Percentiles rank a stretch among this genome's conserved stretches.
phyloP scores from a whole-genome alignment of 2,113 vertebrate genomes.

The Chamaea fasciata region DNA sequence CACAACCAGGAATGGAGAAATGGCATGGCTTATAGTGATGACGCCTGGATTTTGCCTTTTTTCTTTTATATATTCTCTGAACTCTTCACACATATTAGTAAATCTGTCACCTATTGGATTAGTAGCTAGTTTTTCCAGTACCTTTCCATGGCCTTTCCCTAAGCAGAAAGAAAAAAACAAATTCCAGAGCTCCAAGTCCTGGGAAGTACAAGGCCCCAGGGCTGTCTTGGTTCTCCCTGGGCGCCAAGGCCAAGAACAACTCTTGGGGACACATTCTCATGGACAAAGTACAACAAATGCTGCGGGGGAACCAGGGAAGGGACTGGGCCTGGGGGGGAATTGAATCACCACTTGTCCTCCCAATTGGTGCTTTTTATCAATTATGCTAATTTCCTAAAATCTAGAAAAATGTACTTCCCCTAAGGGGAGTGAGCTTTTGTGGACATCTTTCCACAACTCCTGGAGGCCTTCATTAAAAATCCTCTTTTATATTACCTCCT shows the following conservation, averaged over 20 bases:
- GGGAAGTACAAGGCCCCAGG: background rate
- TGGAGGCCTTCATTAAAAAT: background rate
- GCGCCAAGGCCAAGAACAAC: background rate
- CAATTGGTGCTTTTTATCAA: background rate
- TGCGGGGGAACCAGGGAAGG: too few species aligned
- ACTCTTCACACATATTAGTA: background rate
- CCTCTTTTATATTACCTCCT: background rate
- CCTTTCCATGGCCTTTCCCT: background rate
- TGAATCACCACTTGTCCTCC: background rate
- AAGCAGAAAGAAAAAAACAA: background rate
- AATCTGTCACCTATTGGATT: background rate
- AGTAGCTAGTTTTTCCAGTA: background rate
- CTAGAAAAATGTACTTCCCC: background rate
- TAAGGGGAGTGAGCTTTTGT: background rate
- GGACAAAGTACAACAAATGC: background rate
- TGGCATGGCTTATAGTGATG: background rate
- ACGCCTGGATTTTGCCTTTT: too few species aligned
- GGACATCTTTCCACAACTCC: background rate
- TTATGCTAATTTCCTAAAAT: background rate
- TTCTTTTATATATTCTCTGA: background rate
- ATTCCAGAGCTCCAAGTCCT: background rate
- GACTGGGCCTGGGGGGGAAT: too few species aligned
- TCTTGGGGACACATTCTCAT: background rate
- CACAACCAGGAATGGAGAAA: background rate
- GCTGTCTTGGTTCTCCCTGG: too few species aligned